Conservation (phyloP, 2,797 vertebrate genomes). For the Gymnocypris eckloni region DNA sequence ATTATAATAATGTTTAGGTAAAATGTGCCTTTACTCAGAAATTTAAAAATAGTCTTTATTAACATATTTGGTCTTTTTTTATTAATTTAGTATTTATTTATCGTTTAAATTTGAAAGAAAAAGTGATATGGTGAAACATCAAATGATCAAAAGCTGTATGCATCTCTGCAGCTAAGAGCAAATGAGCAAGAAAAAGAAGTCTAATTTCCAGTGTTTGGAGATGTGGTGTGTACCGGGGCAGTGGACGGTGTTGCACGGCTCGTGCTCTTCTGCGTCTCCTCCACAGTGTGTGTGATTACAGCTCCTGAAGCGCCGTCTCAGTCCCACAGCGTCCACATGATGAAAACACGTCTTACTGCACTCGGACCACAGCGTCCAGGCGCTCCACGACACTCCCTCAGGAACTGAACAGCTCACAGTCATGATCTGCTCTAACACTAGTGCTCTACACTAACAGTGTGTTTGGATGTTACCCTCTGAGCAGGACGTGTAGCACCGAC, state of each 20-base stretch:
- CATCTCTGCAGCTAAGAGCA: neutral
- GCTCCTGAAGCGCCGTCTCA: constrained; percentile 78
- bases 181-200: neutral
- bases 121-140: neutral
- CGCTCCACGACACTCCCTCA: constrained; percentile 71
- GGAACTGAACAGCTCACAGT: constrained; percentile 47
- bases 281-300: constrained; percentile 75
- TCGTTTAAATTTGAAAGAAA: neutral
- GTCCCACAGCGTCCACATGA: constrained; percentile 77
- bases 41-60: neutral
- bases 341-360: constrained; percentile 88
- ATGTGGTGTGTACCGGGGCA: constrained; percentile 78
- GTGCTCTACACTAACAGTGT: neutral
- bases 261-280: constrained; percentile 78
- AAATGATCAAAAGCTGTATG: neutral
- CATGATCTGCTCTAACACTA: neutral
- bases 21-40: neutral
- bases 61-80: neutral
- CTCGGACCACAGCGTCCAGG: constrained; percentile 85
- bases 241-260: constrained; percentile 80
- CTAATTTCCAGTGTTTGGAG: neutral
- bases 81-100: neutral
- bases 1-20: neutral
- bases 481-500: constrained; percentile 78
- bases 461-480: constrained; percentile 71